Base-by-base conservation (phyloP, 2,888 invertebrate species). In the Tyria jacobaeae region DNA sequence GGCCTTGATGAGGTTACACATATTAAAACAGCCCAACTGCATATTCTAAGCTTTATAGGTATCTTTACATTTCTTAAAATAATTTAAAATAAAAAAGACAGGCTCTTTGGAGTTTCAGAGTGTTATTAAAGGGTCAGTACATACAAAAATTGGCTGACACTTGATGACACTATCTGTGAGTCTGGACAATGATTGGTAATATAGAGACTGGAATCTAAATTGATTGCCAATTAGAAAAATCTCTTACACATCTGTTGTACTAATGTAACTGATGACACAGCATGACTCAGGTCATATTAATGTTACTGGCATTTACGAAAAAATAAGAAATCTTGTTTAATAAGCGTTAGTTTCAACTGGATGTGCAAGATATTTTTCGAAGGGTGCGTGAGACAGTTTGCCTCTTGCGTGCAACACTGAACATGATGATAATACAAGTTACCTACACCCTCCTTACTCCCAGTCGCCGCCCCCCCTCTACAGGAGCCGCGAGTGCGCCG, bases 401-500 rank as follows among this genome's bases (percentile, higher is more conserved):
- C 61, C 70, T 71, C 54, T 64, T 62, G 68, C 52, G 70, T 34
- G 70, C 71, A 64, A 64, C 52, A 53, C 48, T 68, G 53, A 71
- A 75, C 71, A 71, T 78, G 75, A 80, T 84, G 79, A 82, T 84
- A 83, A 83, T 83, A 76, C 73, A 80, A 76, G 78, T 81, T 79
- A 83, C 85, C 88, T 79, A 72, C 75, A 78, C 84, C 83, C 75
- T 76, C 78, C 84, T 83, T 78, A 76, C 72, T 82, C 80, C 83
- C 83, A 81, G 83, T 82, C 79, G 75, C 84, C 80, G 77, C 79
- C 82, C 81, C 82, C 83, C 82, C 77, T 85, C 87, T 81, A 76
- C 89, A 88, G 89, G 86, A 84, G 87, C 85, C 80, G 86, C 80
- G 80, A 65, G 70, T 69, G 77, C 81, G 82, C 73, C 82, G 79